Base-by-base conservation (phyloP, 2,113 vertebrate genomes). In the Glaucomys volans region DNA sequence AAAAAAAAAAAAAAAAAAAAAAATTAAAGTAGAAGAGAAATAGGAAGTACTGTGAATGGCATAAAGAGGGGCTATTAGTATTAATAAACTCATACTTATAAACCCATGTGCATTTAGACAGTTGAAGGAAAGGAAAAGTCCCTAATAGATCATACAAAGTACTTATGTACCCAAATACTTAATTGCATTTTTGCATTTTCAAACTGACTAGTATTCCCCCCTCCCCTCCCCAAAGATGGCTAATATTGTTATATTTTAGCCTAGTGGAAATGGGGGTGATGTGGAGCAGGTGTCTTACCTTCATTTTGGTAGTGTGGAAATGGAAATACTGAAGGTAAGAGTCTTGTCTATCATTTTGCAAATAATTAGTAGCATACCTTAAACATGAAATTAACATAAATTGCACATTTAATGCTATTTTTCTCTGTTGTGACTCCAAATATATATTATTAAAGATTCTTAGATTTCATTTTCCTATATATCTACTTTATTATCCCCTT, bases 11-110 rank as follows among this genome's bases (percentile, higher is more conserved):
- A n/a, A n/a, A n/a, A n/a, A 96, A 59, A 77, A 88, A 86, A 91
- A 22, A 87, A 54, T 83, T n/a, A 95, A 57, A 37, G 32, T n/a
- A 77, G 75, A 92, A 89, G 83, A 94, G 35, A 89, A 87, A 42
- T 67, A 72, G 30, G n/a, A 62, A 62, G 35, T 86, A 4, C 47
- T 87, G 17, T 57, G n/a, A 16, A 20, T 50, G 5, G 14, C 17
- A 47, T 91, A 57, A 66, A 75, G 44, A n/a, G 30, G 20, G 30
- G 2, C 4, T 44, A 32, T 84, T 47, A 64, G 50, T 44, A 26
- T 87, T 52, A 95, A 88, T 71, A 90, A 95, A 81, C 6, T 57
- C 2, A 76, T 74, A 17, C n/a, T 74, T 90, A 40, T 35, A 82
- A 40, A 44, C 82, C 57, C 59, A n/a, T 85, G 40, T 37, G 47